Base-by-base conservation (phyloP, 2,113 vertebrate genomes). In the Grammomys surdaster region DNA sequence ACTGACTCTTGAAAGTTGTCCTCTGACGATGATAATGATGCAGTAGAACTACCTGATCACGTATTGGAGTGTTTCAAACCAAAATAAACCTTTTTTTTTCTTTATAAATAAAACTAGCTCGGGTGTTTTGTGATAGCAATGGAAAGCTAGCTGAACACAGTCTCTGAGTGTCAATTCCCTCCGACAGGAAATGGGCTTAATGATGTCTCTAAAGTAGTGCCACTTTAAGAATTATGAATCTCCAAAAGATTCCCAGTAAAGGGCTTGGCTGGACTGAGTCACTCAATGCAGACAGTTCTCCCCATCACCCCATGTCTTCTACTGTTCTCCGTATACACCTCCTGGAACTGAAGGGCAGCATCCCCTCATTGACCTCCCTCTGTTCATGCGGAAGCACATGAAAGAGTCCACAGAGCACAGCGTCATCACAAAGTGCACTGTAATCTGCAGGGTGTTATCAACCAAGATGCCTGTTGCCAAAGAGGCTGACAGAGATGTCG, bases 241-340 rank as follows among this genome's bases (percentile, higher is more conserved):
- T 67, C 54, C 63, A 10, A 36, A n/a, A 16, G n/a, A 12, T 40
- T 4, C 60, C 80, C 8, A 1, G 14, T 14, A 8, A 19, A 76
- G 77, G 60, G 0, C 1, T 0, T 31, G 3, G 8, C 2, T 33
- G 60, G 65, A 33, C 84, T 73, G 33, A n/a, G 46, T 16, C 43
- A 14, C 1, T 7, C 0, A 0, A 1, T 19, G 9, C 86, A 56
- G 22, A 24, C 20, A 54, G 0, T 6, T 70, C 36, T 89, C 46
- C 46, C 43, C 5, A 72, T n/a, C 17, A 73, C 0, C 54, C 5
- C 54, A 33, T 77, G 67, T 69, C 60, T 46, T 7, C 58, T 33
- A 19, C 54, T 17, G 46, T 28, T 73, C 31, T 90, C n/a, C 48
- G 19, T 69, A 46, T 13, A 10, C 31, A 65, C 31, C 58, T 8